phyloP scores from a whole-genome alignment of 2,797 vertebrate genomes.

The Argentina silus region DNA sequence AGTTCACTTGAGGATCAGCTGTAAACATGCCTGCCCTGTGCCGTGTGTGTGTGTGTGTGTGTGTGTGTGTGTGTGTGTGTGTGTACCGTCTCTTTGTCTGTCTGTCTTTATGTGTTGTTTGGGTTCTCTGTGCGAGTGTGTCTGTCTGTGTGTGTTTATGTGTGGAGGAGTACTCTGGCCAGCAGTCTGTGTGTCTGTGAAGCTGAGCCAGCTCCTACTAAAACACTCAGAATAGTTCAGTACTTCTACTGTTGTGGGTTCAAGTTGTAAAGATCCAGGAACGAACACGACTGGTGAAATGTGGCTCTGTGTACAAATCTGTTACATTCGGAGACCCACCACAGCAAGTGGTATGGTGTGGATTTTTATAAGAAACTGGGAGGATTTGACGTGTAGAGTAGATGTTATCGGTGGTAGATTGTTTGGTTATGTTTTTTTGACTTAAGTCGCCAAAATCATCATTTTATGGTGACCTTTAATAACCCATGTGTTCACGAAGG shows the following conservation, averaged over 20 bases:
- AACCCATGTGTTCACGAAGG: background rate
- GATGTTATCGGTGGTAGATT: slow-evolving; percentile 27
- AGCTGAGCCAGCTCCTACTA: slow-evolving; percentile 64
- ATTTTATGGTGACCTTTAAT: slow-evolving; percentile 1
- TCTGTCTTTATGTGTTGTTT: background rate
- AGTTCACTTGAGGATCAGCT: slow-evolving; percentile 38
- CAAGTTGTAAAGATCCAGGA: slow-evolving; percentile 16
- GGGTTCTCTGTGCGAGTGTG: background rate
- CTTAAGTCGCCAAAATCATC: no score
- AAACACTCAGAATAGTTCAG: slow-evolving; percentile 56
- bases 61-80: background rate
- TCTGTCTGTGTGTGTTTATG: background rate
- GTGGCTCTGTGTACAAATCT: no score
- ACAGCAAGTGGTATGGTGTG: no score
- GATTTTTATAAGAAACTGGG: no score
- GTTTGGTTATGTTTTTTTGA: background rate
- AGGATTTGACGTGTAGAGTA: slow-evolving; percentile 9
- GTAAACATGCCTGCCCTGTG: slow-evolving; percentile 39
- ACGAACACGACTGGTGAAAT: no score
- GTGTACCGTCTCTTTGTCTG: background rate
- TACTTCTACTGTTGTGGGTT: slow-evolving; percentile 14
- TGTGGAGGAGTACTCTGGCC: background rate
- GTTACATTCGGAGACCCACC: no score
- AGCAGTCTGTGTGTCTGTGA: slow-evolving; percentile 22
- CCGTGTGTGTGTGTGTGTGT: background rate